Evolutionary conservation across 2,113 vertebrate species (phyloP).

Genomic region (Ageneiosus marmoratus): DNA sequence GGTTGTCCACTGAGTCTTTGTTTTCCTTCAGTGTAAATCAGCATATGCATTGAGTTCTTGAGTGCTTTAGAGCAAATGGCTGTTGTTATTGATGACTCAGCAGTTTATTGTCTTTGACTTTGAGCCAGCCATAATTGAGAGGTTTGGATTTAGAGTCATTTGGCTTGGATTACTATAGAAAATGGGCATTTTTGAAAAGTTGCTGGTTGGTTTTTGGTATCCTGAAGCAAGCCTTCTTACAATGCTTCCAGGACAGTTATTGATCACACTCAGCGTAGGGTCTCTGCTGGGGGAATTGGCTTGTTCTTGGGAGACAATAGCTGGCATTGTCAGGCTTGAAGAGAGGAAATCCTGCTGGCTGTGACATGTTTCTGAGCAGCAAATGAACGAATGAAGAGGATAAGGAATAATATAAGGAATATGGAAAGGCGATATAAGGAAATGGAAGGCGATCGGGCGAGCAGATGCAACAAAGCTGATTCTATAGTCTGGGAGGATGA

Average conservation of each 20-base stretch:
- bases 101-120: background rate
- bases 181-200: background rate
- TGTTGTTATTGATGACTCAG: background rate
- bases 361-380: conserved; percentile 58
- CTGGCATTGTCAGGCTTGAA: conserved; percentile 43
- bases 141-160: background rate
- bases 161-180: background rate
- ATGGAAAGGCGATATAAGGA: conserved; percentile 20
- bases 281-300: conserved; percentile 7
- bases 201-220: background rate
- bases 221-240: background rate
- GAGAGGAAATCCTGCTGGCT: conserved; percentile 56
- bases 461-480: conserved; percentile 15
- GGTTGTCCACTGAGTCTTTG: conserved; percentile 20
- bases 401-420: too few relatives aligned
- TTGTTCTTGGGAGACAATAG: conserved; percentile 46
- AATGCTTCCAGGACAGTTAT: conserved; percentile 12
- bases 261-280: conserved; percentile 15
- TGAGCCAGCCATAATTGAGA: background rate
- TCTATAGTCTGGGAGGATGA: conserved; percentile 13
- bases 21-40: conserved; percentile 34
- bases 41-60: conserved; percentile 27
- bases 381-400: conserved; percentile 67
- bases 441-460: conserved; percentile 9
- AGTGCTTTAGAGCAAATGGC: background rate